Evolutionary conservation across 2,888 invertebrate species (phyloP).

Genomic region (Thera britannica): DNA sequence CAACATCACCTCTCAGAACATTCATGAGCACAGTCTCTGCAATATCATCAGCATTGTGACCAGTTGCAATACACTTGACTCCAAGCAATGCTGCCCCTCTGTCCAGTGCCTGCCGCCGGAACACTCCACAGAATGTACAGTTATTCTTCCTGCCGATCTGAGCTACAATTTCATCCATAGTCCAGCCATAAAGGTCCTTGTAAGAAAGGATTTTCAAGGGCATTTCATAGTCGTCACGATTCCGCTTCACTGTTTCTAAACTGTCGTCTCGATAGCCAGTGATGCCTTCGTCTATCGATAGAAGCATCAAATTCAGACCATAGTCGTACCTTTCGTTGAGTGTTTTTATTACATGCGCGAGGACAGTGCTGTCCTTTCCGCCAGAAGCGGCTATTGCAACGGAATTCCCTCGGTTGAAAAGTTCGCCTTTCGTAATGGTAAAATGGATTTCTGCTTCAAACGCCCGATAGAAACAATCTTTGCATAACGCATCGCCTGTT

Average conservation of each 20-base stretch:
- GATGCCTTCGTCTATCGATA: constrained; percentile 99
- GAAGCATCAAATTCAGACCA: constrained; percentile 93
- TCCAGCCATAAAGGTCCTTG: constrained; percentile 99
- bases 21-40: constrained; percentile 99
- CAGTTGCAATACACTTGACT: constrained; percentile 98
- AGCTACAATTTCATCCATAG: constrained; percentile 98
- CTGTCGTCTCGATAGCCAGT: constrained; percentile 98
- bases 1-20: constrained; percentile 97
- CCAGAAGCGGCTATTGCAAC: constrained; percentile 98
- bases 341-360: constrained; percentile 96
- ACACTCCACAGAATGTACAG: constrained; percentile 98
- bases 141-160: constrained; percentile 95
- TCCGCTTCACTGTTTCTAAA: constrained; percentile 97
- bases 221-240: constrained; percentile 96
- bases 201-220: constrained; percentile 98
- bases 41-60: constrained; percentile 98
- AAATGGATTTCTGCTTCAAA: constrained; percentile 98
- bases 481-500: constrained; percentile 96
- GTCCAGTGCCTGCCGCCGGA: constrained; percentile 97
- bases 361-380: constrained; percentile 98
- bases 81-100: constrained; percentile 95
- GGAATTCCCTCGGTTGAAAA: constrained; percentile 93
- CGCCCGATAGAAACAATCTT: constrained; percentile 96
- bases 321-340: constrained; percentile 96
- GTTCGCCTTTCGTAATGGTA: constrained; percentile 91